Conservation (phyloP, 1,140 invertebrate species). For the Frieseomelitta varia region DNA sequence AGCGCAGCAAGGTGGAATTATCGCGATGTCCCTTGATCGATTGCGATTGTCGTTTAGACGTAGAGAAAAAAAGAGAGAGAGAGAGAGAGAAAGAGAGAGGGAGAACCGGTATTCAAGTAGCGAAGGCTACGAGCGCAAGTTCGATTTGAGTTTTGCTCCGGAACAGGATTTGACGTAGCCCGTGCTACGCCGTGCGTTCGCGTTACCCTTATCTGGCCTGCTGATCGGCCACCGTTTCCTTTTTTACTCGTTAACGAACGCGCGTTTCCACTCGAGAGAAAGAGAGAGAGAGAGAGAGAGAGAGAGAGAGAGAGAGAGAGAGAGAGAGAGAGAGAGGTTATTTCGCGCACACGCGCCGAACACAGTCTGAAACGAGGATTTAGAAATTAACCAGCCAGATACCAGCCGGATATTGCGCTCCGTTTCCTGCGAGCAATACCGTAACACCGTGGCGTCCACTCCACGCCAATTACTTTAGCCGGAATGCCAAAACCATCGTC, state of each 20-base stretch:
- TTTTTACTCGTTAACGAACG: slow-evolving; percentile 37
- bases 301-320: no score
- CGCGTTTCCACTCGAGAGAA: slow-evolving; percentile 35
- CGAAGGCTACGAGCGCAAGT: slow-evolving; percentile 53
- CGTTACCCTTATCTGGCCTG: slow-evolving; percentile 17
- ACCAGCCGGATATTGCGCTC: slow-evolving; percentile 50
- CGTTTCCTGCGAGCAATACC: slow-evolving; percentile 47
- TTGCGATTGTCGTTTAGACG: slow-evolving; percentile 79
- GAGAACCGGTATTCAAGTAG: slow-evolving; percentile 75
- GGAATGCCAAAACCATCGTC: slow-evolving; percentile 27
- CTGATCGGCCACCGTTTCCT: slow-evolving; percentile 18
- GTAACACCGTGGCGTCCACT: slow-evolving; percentile 32
- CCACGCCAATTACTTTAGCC: slow-evolving; percentile 36
- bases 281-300: no score
- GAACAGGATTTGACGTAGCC: no score
- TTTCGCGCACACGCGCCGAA: slow-evolving; percentile 20
- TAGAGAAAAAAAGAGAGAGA: slow-evolving; percentile 69
- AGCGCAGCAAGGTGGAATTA: slow-evolving; percentile 73
- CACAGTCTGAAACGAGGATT: slow-evolving; percentile 38
- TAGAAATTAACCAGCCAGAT: slow-evolving; percentile 41
- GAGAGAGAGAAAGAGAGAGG: slow-evolving; percentile 69
- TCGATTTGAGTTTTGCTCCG: neutral
- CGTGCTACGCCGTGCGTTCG: neutral
- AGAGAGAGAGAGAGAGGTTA: slow-evolving; percentile 14
- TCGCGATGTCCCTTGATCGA: slow-evolving; percentile 80